Base-by-base conservation (phyloP, 2,888 invertebrate species). In the Melanophora roralis region DNA sequence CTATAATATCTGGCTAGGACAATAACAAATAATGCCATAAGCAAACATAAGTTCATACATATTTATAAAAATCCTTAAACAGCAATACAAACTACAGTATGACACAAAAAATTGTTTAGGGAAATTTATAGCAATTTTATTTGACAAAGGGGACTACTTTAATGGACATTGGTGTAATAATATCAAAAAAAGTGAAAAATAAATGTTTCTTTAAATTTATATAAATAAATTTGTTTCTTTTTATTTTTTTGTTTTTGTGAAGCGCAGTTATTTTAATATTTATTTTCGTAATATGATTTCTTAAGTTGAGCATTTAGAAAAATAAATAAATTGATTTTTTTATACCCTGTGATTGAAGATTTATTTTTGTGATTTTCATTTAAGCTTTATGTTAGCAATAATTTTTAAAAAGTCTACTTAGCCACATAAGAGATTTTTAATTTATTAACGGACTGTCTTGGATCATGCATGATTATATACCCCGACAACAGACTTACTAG, bases 131-230 rank as follows among this genome's bases (percentile, higher is more conserved):
- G 72, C 76, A 76, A 76, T 73, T 76, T 80, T 80, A 80, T 80
- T 64, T 80, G 80, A 76, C 80, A 73, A 80, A 68, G 34, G 80
- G 80, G 80, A 80, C 80, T 80, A 76, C 72, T 80, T 80, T 76
- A 80, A 73, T 73, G 76, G 76, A 76, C 80, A 76, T 64, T 80
- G 76, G 73, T 76, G 76, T 73, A 73, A 76, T 64, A 64, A 64
- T 34, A 71, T 43, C 57, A 49, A 51, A 49, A 49, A 71, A 51
- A 9, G 49, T 38, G 16, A 40, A 62, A 64, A 62, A 16, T 65
- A 64, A 57, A 9, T 43, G 43, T 64, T 12, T n/a, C 64, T 60
- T 19, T 34, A 69, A 71, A 71, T 40, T 68, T 47, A 69, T 55
- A 62, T 55, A 76, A 62, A 68, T 62, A 69, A 75, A 75, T 75